These are phyloP conservation scores for Caretta caretta DNA, from an alignment of 2,113 vertebrate species.

Conservation along the genomic window DNA sequence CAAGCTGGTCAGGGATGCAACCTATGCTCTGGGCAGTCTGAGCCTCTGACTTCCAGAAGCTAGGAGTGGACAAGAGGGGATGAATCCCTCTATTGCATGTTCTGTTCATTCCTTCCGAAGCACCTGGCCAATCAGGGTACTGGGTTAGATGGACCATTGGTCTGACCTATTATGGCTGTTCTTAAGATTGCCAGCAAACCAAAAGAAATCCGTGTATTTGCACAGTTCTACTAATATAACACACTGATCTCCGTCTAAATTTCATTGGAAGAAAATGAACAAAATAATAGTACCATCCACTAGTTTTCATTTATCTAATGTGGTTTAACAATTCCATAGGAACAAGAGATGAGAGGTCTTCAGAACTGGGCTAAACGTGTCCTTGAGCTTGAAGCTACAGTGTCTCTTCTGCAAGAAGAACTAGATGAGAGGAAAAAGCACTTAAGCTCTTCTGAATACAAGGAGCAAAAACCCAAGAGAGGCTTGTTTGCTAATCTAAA, in stretches of 20 bases:
- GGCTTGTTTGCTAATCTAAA: constrained; percentile 87
- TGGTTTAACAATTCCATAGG: constrained; percentile 45
- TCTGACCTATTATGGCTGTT: not conserved
- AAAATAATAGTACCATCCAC: not conserved
- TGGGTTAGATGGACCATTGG: not conserved
- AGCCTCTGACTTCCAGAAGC: not conserved
- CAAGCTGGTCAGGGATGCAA: not conserved
- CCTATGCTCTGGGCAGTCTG: not conserved
- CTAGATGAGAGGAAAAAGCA: constrained; percentile 56
- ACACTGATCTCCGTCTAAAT: not conserved
- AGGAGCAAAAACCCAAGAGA: constrained; percentile 74
- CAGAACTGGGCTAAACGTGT: constrained; percentile 72
- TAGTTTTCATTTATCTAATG: not conserved
- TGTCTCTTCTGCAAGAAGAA: constrained; percentile 78
- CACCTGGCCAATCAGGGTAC: not conserved
- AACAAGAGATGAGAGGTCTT: constrained; percentile 64
- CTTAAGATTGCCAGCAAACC: too few species aligned
- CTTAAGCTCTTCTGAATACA: too few species aligned
- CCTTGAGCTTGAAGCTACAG: constrained; percentile 78
- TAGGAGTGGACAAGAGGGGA: not conserved
- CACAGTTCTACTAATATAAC: not conserved
- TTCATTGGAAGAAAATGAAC: not conserved
- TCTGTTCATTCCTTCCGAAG: not conserved
- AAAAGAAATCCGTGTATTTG: not conserved
- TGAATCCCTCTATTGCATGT: not conserved